Evolutionary conservation across 2,797 vertebrate genomes (phyloP).

Genomic region (Phaenicophaeus curvirostris): DNA sequence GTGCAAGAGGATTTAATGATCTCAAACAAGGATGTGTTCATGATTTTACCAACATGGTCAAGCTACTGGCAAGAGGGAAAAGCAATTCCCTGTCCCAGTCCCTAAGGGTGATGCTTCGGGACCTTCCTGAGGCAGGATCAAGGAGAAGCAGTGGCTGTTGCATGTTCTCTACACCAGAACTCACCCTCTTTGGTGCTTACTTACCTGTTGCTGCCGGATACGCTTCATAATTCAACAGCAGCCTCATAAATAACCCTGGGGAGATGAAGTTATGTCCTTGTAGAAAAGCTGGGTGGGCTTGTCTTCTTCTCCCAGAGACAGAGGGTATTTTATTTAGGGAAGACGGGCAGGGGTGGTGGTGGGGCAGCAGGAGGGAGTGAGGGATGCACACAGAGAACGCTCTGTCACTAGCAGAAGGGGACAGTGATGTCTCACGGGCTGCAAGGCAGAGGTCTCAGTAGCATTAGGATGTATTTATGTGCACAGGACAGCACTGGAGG

Average conservation of each 20-base stretch:
- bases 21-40: accelerated
- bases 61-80: not conserved
- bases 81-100: not conserved
- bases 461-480: accelerated
- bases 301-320: not conserved
- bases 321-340: accelerated
- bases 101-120: accelerated
- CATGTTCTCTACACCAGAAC: too few relatives aligned
- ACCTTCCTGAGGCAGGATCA: not conserved
- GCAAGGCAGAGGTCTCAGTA: not conserved
- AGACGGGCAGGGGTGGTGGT: not conserved
- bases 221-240: not conserved
- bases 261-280: not conserved
- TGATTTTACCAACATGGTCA: accelerated
- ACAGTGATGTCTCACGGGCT: not conserved
- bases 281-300: accelerated
- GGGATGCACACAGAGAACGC: accelerated
- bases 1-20: not conserved
- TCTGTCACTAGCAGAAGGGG: not conserved
- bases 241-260: not conserved
- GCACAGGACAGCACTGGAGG: not conserved
- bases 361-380: not conserved
- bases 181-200: accelerated
- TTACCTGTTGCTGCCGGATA: not conserved
- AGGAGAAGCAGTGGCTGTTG: accelerated